phyloP scores from a whole-genome alignment of 2,888 invertebrate species.

The Nemotelus nigrinus region DNA sequence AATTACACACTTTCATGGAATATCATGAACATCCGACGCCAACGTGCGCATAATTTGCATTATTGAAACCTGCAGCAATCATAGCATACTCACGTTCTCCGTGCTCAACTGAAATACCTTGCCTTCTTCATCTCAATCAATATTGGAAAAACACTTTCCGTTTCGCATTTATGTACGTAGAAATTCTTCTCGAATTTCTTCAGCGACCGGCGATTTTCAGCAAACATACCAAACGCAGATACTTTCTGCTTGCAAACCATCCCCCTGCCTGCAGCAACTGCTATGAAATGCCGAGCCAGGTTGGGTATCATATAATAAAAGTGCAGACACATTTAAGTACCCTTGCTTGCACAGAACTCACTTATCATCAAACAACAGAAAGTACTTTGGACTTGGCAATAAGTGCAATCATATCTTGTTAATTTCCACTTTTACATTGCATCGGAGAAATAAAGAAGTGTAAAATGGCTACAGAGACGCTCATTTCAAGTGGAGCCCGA shows the following conservation, averaged over 20 bases:
- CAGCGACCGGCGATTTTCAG: not conserved
- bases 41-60: too few species aligned
- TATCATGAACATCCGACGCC: too few species aligned
- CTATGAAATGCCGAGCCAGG: not conserved
- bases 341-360: not conserved
- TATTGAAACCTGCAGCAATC: too few species aligned
- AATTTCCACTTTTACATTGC: conserved; percentile 37
- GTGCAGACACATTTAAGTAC: conserved; percentile 37
- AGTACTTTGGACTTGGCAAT: conserved; percentile 37
- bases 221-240: not conserved
- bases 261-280: not conserved
- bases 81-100: too few species aligned
- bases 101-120: too few species aligned
- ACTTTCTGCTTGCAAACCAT: not conserved
- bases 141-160: not conserved
- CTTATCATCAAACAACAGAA: conserved; percentile 33
- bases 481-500: conserved; percentile 10
- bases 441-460: not conserved
- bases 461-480: not conserved
- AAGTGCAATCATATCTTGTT: conserved; percentile 38
- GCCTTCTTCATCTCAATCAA: too few species aligned
- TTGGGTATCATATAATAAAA: conserved; percentile 13
- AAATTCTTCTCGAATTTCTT: not conserved
- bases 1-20: too few species aligned
- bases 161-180: conserved; percentile 10